phyloP scores from a whole-genome alignment of 1,140 invertebrate species.

The Aphelenchoides besseyi region DNA sequence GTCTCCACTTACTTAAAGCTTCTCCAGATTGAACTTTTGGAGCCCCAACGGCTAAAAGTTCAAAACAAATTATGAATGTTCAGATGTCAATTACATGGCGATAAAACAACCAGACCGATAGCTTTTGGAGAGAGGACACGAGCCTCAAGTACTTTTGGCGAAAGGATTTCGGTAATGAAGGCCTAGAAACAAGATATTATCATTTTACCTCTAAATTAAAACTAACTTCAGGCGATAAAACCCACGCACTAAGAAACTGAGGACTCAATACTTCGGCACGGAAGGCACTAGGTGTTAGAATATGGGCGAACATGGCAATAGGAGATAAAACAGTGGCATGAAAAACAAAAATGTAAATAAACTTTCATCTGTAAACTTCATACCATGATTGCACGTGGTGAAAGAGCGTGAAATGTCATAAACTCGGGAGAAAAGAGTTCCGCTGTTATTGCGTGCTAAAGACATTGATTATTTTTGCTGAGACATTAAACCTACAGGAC shows the following conservation, averaged over 20 bases:
- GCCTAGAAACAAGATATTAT: no score
- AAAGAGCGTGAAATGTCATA: not conserved
- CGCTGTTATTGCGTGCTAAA: not conserved
- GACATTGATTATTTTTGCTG: not conserved
- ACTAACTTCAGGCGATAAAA: not conserved
- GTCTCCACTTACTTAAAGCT: not conserved
- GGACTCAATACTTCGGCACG: not conserved
- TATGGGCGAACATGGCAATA: not conserved
- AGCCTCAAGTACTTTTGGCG: not conserved
- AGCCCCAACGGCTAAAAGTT: no score
- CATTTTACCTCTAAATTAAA: no score
- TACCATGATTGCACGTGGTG: not conserved
- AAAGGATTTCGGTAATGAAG: not conserved
- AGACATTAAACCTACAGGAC: not conserved
- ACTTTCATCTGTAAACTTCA: not conserved
- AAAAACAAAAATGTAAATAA: not conserved
- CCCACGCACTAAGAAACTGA: not conserved
- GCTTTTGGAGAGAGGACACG: not conserved
- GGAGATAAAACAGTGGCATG: not conserved
- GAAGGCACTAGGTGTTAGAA: slow-evolving; percentile 2
- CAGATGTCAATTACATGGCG: no score
- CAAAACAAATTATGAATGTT: no score
- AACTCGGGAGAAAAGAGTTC: slow-evolving; percentile 10
- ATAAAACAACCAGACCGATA: no score
- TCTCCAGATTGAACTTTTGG: slow-evolving; percentile 4